Percentiles rank a stretch among this genome's conserved stretches.
phyloP scores from a whole-genome alignment of 2,113 vertebrate genomes.

The Stegostoma tigrinum region DNA sequence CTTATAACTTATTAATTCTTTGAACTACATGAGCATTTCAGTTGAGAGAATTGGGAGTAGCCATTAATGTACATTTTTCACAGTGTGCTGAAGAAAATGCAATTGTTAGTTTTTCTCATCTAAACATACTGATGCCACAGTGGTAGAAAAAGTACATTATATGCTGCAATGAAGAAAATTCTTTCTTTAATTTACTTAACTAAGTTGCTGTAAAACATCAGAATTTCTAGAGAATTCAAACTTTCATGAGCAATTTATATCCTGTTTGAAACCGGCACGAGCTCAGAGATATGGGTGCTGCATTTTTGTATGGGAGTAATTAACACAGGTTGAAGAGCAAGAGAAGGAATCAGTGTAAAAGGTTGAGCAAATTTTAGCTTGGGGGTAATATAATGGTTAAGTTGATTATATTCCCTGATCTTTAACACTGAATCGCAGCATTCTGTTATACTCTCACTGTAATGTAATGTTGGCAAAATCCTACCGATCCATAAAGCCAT shows the following conservation, averaged over 20 bases:
- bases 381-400: background rate
- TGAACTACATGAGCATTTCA: background rate
- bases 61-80: background rate
- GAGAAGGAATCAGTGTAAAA: background rate
- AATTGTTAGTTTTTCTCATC: background rate
- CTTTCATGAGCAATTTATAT: background rate
- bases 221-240: background rate
- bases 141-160: background rate
- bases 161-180: background rate
- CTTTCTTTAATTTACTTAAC: background rate
- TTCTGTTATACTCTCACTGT: too few relatives aligned
- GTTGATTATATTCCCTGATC: background rate
- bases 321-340: background rate
- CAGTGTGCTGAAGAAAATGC: background rate
- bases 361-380: background rate
- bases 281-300: background rate
- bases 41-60: background rate
- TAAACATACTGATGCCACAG: background rate
- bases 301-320: background rate
- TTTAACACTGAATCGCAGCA: background rate
- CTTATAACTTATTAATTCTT: background rate
- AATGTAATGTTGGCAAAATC: too few relatives aligned
- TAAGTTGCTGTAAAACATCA: background rate
- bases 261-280: background rate
- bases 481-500: too few relatives aligned